Percentiles rank a stretch among this genome's conserved stretches.
These are phyloP conservation scores for Myotis yumanensis DNA, from an alignment of 2,113 vertebrate genomes.

Conservation along the genomic window DNA sequence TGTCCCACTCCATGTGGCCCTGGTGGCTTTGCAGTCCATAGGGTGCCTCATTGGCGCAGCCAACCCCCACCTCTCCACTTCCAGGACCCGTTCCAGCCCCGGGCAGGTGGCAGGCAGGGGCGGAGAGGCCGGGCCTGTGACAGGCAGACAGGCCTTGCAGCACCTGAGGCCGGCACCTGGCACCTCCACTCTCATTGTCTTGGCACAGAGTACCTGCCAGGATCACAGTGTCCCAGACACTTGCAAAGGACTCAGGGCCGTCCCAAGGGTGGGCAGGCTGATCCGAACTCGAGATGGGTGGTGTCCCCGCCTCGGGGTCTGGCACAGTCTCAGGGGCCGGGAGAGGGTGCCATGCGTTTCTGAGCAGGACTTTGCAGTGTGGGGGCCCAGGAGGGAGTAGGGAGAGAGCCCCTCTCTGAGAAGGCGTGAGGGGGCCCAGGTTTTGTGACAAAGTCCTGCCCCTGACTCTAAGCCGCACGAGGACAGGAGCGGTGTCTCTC, in stretches of 20 bases:
- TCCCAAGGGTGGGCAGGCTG: not conserved
- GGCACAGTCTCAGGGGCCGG: not conserved
- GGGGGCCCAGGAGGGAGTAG: not conserved
- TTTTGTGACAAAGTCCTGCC: not conserved
- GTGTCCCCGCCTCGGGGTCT: not conserved
- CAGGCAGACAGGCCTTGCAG: not conserved
- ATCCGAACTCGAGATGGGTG: not conserved
- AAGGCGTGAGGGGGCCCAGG: not conserved
- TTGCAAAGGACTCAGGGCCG: not conserved
- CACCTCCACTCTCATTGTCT: not conserved
- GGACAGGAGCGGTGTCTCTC: constrained; percentile 11
- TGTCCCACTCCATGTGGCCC: not conserved
- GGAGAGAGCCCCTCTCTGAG: not conserved
- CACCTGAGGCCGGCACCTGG: not conserved
- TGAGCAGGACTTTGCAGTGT: not conserved
- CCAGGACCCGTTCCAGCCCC: not conserved
- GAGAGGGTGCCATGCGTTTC: not conserved
- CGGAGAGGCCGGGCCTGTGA: not conserved
- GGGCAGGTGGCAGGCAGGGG: not conserved
- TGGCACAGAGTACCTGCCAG: not conserved
- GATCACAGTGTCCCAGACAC: not conserved
- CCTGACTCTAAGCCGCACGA: constrained; percentile 27
- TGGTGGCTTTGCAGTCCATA: not conserved
- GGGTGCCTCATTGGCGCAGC: not conserved
- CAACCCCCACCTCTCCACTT: not conserved